Conservation (phyloP, 2,113 vertebrate species). For the Psilopsiagon aymara region DNA sequence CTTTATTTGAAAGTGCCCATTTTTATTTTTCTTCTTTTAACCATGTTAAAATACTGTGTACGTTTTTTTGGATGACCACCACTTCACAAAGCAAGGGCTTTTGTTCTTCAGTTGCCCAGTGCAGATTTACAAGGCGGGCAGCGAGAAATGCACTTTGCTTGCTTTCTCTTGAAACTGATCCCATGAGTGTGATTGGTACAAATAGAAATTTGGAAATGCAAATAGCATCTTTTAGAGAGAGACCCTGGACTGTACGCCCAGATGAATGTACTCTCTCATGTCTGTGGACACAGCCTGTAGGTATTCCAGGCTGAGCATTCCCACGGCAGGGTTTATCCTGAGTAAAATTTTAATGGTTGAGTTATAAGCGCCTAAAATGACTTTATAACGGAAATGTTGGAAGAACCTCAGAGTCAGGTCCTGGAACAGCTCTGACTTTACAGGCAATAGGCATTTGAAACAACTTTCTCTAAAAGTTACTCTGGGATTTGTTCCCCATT, state of each 20-base stretch:
- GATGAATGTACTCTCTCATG: background rate
- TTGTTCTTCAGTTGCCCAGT: background rate
- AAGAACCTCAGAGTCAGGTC: constrained; percentile 72
- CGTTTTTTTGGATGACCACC: background rate
- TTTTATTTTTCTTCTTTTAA: background rate
- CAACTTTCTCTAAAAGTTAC: constrained; percentile 75
- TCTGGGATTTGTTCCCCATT: constrained; percentile 71
- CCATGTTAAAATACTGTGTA: background rate
- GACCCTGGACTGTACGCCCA: background rate
- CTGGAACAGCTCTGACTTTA: constrained; percentile 70
- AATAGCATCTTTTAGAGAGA: background rate
- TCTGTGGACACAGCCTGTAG: background rate
- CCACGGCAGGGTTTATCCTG: constrained; percentile 33
- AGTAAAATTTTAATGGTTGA: constrained; percentile 60
- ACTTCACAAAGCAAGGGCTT: background rate
- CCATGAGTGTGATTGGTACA: fast-evolving
- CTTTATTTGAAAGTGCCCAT: background rate
- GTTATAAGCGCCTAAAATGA: constrained; percentile 59
- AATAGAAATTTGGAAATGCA: background rate
- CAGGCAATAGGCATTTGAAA: constrained; percentile 73
- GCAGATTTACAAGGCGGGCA: background rate
- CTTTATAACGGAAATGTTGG: constrained; percentile 56
- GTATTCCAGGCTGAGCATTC: constrained; percentile 6
- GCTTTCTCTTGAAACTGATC: background rate
- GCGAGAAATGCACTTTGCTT: background rate